These are phyloP conservation scores for Standfussiana lucernea DNA, from an alignment of 2,888 invertebrate genomes.

Conservation along the genomic window DNA sequence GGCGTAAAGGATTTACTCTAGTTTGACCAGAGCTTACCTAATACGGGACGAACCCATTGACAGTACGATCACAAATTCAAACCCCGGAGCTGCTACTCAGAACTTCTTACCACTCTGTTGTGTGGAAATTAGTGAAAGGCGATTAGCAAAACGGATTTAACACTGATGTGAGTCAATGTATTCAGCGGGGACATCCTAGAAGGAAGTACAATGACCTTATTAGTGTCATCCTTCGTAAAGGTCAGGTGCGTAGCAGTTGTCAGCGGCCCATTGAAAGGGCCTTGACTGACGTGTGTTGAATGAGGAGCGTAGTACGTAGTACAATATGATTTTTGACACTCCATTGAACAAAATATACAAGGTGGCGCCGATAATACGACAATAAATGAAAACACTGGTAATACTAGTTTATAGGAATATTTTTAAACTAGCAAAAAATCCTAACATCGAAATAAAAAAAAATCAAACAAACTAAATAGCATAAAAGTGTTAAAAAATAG, in stretches of 20 bases:
- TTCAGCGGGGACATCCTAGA: constrained; percentile 35
- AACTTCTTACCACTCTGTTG: constrained; percentile 12
- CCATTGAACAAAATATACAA: background rate
- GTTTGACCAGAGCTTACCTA: background rate
- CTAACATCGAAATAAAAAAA: no score
- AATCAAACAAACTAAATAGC: no score
- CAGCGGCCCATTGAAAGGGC: constrained; percentile 22
- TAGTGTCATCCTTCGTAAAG: constrained; percentile 42
- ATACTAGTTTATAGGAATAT: no score
- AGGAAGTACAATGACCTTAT: constrained; percentile 57
- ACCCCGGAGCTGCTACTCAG: background rate
- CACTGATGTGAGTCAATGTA: constrained; percentile 31
- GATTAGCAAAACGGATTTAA: constrained; percentile 62
- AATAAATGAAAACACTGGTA: no score
- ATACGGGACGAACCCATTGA: background rate
- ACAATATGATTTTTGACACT: background rate
- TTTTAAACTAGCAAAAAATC: no score
- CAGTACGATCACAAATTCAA: background rate
- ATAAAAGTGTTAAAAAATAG: no score
- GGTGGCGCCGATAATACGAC: no score
- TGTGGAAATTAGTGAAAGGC: constrained; percentile 53
- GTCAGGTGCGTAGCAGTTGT: constrained; percentile 44
- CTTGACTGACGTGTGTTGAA: constrained; percentile 23
- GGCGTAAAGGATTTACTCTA: no score
- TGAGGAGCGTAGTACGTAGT: constrained; percentile 13